Evolutionary conservation across 2,797 vertebrate species (phyloP), one percentile per base, ranked within the genome.

Genomic region (Rousettus madagascariensis): DNA sequence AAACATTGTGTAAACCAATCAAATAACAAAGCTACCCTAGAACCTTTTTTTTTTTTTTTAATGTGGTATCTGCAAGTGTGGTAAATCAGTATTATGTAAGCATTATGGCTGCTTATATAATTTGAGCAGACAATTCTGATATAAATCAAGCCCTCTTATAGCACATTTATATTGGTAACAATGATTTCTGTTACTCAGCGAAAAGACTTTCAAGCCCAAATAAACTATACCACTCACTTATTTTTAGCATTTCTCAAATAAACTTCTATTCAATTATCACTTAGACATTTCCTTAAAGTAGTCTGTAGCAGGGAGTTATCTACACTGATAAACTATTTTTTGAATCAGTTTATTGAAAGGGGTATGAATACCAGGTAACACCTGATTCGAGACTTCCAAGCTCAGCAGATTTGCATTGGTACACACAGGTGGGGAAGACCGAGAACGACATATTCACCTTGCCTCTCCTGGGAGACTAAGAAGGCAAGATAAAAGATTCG

Each of bases 321-420:
- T 8, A 8, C 3, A 26, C n/a, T 91, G 59, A 22, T 16, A 30
- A 71, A 61, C 24, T 74, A 46, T 61, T 74, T 68, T 95, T 90
- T 66, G 94, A 96, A 92, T 61, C 36, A 53, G 6, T 55, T 74
- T 57, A 82, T 86, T 20, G 65, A 93, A 95, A 89, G 41, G 49
- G 49, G 0, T 20, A 79, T 66, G 1, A 51, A 7, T 36, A 49
- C 22, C 16, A 33, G 7, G 59, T 57, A 69, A 19, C 28, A 78
- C 68, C 22, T 86, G 12, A 12, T 20, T 13, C 13, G 16, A 8
- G 0, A 41, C 24, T 13, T 5, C 1, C 8, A n/a, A 30, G 9
- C 16, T 30, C 46, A 11, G 33, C 17, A n/a, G 28, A 8, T 17
- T 46, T 57, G 3, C 11, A 6, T 6, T 41, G 36, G 4, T 13